Conservation (phyloP, 2,888 invertebrate genomes). For the Habrosyne pyritoides region DNA sequence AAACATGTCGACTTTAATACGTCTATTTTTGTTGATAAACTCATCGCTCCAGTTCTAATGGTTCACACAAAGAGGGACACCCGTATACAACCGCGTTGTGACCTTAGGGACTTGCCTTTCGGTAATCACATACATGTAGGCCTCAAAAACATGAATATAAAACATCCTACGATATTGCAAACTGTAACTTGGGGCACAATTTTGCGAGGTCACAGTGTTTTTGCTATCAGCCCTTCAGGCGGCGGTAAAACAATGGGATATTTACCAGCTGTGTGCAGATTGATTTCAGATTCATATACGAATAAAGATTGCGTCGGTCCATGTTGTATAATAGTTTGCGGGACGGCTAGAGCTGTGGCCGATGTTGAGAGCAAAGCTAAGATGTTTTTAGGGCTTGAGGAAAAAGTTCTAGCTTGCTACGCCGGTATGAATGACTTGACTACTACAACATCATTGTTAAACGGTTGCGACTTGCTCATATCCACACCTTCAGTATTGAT, state of each 20-base stretch:
- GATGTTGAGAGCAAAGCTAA: slow-evolving; percentile 66
- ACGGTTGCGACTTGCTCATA: slow-evolving; percentile 88
- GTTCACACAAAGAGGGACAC: slow-evolving; percentile 69
- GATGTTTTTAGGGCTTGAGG: slow-evolving; percentile 62
- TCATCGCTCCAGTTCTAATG: slow-evolving; percentile 66
- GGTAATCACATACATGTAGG: slow-evolving; percentile 52
- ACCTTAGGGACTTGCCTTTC: slow-evolving; percentile 61
- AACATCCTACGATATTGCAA: slow-evolving; percentile 83
- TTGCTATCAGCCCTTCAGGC: slow-evolving; percentile 83
- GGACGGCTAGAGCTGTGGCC: slow-evolving; percentile 82
- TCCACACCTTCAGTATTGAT: slow-evolving; percentile 85
- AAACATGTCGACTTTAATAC: slow-evolving; percentile 61
- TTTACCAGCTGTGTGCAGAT: slow-evolving; percentile 86
- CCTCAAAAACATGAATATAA: slow-evolving; percentile 59
- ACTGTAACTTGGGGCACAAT: slow-evolving; percentile 88
- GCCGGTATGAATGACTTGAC: slow-evolving; percentile 64
- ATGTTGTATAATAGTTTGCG: slow-evolving; percentile 86
- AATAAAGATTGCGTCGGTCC: slow-evolving; percentile 81
- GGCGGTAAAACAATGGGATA: slow-evolving; percentile 90
- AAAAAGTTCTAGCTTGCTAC: slow-evolving; percentile 65
- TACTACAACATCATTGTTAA: slow-evolving; percentile 77
- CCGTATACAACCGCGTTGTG: slow-evolving; percentile 52
- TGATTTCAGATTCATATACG: slow-evolving; percentile 72
- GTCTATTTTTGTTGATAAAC: slow-evolving; percentile 72
- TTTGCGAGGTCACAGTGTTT: slow-evolving; percentile 85